phyloP scores from a whole-genome alignment of 2,888 invertebrate genomes.

The Alsophila aescularia region DNA sequence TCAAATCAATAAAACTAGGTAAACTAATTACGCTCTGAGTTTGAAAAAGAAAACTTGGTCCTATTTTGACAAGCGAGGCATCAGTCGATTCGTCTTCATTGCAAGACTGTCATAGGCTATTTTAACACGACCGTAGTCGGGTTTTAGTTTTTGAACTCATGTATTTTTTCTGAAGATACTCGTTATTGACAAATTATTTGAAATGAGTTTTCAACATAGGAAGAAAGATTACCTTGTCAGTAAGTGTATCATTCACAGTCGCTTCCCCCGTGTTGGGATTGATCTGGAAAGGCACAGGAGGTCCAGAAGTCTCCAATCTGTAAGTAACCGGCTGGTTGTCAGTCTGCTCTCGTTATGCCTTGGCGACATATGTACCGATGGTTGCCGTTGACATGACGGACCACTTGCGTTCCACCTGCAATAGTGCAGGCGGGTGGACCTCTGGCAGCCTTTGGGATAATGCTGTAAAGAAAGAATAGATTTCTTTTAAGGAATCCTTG shows the following conservation, averaged over 20 bases:
- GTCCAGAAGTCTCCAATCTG: conserved; percentile 86
- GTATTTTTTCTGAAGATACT: no score
- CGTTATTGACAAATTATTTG: no score
- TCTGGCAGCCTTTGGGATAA: conserved; percentile 75
- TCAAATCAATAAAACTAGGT: no score
- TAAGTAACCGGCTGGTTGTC: conserved; percentile 87
- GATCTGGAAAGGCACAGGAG: conserved; percentile 89
- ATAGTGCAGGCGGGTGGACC: conserved; percentile 87
- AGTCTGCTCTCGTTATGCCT: conserved; percentile 87
- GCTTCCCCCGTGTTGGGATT: conserved; percentile 90
- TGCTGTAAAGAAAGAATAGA: conserved; percentile 54
- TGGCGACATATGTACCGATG: conserved; percentile 89
- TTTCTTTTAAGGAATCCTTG: background rate
- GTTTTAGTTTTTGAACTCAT: no score
- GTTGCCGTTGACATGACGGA: conserved; percentile 88
- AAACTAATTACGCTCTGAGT: no score
- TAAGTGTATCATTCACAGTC: conserved; percentile 90
- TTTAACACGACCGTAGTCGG: no score
- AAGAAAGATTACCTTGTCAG: conserved; percentile 88
- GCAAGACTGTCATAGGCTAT: no score
- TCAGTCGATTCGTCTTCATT: no score
- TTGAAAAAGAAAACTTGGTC: no score
- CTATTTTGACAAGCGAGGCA: no score
- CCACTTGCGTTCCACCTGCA: conserved; percentile 90
- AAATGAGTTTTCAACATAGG: no score